Conservation (phyloP, 2,888 invertebrate genomes). For the Ophraella communa region DNA sequence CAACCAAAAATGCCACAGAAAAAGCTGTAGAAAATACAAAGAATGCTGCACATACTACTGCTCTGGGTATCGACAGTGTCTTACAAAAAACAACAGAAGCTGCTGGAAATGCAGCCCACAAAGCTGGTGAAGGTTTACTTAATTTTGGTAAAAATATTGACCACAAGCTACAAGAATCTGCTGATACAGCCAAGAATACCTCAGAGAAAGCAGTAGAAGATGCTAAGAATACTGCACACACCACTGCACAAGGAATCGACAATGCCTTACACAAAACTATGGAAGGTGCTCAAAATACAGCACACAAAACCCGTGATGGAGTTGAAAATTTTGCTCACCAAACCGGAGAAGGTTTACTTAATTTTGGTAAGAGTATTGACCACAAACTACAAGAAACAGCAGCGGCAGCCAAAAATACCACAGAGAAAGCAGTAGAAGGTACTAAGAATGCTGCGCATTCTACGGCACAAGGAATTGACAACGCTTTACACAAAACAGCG, state of each 20-base stretch:
- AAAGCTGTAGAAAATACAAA: conserved; percentile 33
- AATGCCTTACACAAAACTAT: conserved; percentile 39
- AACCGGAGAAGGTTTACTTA: conserved; percentile 26
- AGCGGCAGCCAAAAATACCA: conserved; percentile 36
- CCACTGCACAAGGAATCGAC: conserved; percentile 34
- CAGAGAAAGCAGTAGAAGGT: conserved; percentile 24
- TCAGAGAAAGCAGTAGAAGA: conserved; percentile 12
- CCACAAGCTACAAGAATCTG: conserved; percentile 28
- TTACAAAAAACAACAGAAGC: conserved; percentile 37
- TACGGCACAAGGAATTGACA: conserved; percentile 9
- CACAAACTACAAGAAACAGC: conserved; percentile 38
- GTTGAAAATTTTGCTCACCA: conserved; percentile 36
- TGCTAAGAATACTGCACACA: conserved; percentile 27
- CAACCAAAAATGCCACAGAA: conserved; percentile 33
- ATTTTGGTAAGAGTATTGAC: conserved; percentile 36
- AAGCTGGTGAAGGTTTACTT: conserved; percentile 32
- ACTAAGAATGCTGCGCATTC: conserved; percentile 27
- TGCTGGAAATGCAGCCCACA: conserved; percentile 28
- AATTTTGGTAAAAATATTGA: conserved; percentile 36
- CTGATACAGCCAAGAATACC: conserved; percentile 29
- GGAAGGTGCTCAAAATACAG: conserved; percentile 39
- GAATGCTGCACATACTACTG: conserved; percentile 31
- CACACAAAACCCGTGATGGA: conserved; percentile 29
- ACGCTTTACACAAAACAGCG: conserved; percentile 29
- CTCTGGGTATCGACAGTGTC: conserved; percentile 27